phyloP scores from a whole-genome alignment of 1,140 invertebrate genomes.

The Scaptodrosophila lebanonensis region DNA sequence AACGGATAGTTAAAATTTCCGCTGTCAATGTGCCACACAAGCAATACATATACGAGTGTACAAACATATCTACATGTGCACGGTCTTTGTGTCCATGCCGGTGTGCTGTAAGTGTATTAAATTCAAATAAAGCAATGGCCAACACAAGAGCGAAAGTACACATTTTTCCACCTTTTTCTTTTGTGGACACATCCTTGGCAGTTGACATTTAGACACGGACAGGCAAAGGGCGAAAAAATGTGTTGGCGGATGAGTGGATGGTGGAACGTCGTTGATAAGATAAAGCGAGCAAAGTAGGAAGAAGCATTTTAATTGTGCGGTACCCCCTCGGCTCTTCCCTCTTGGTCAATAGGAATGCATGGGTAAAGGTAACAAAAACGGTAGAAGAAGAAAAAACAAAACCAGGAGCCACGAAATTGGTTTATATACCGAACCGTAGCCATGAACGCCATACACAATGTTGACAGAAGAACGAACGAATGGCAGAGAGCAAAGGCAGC shows the following conservation, averaged over 20 bases:
- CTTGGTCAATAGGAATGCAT: conserved; percentile 45
- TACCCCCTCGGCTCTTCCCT: no score
- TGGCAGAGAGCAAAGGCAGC: conserved; percentile 18
- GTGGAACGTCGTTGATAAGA: conserved; percentile 15
- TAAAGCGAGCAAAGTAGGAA: conserved; percentile 13
- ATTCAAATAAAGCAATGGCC: conserved; percentile 15
- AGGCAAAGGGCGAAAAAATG: neutral
- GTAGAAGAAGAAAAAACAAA: neutral
- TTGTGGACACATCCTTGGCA: conserved; percentile 57
- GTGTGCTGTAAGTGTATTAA: conserved; percentile 10
- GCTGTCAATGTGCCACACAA: neutral
- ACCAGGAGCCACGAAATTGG: neutral
- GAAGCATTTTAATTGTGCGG: conserved; percentile 60
- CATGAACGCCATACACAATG: conserved; percentile 8
- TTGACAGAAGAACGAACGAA: conserved; percentile 45
- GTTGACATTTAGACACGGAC: conserved; percentile 43
- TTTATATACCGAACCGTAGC: neutral
- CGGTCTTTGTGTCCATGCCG: no score
- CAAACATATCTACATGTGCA: no score
- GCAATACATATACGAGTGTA: neutral
- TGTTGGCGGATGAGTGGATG: conserved; percentile 12
- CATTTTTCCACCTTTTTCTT: no score
- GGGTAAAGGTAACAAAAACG: conserved; percentile 18
- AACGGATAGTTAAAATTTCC: no score
- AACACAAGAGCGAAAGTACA: neutral